Conservation (phyloP, 1,140 invertebrate genomes). For the Chironomus striatipennis region DNA sequence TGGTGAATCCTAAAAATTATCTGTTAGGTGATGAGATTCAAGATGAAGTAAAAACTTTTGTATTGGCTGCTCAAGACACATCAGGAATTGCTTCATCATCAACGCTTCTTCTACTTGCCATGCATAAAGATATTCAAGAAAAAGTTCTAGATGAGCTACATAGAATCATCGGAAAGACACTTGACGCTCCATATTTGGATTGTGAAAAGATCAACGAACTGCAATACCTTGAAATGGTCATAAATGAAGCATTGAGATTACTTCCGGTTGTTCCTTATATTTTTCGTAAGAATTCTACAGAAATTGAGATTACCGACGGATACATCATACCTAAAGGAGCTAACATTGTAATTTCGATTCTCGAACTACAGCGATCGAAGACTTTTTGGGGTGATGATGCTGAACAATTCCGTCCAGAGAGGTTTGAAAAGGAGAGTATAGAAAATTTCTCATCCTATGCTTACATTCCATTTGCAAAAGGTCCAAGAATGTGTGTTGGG, state of each 20-base stretch:
- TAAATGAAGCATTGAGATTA: slow-evolving; percentile 51
- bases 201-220: slow-evolving; percentile 46
- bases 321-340: slow-evolving; percentile 31
- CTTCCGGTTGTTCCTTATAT: slow-evolving; percentile 31
- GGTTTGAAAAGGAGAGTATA: slow-evolving; percentile 33
- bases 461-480: slow-evolving; percentile 36
- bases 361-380: slow-evolving; percentile 33
- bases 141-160: slow-evolving; percentile 50
- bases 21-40: slow-evolving; percentile 31
- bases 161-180: slow-evolving; percentile 44
- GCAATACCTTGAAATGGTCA: slow-evolving; percentile 52
- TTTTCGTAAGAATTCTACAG: slow-evolving; percentile 23
- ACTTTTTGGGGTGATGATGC: slow-evolving; percentile 34
- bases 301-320: slow-evolving; percentile 29
- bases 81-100: slow-evolving; percentile 35
- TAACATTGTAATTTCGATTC: slow-evolving; percentile 31
- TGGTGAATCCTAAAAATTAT: neutral
- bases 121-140: slow-evolving; percentile 42
- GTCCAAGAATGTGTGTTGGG: slow-evolving; percentile 37
- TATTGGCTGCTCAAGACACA: slow-evolving; percentile 39
- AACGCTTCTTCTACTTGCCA: slow-evolving; percentile 33
- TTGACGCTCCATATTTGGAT: slow-evolving; percentile 40
- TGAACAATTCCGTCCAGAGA: slow-evolving; percentile 35
- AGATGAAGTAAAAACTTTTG: slow-evolving; percentile 37
- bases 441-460: slow-evolving; percentile 33